phyloP scores from a whole-genome alignment of 2,888 invertebrate genomes.

The Allolobophora icterica region DNA sequence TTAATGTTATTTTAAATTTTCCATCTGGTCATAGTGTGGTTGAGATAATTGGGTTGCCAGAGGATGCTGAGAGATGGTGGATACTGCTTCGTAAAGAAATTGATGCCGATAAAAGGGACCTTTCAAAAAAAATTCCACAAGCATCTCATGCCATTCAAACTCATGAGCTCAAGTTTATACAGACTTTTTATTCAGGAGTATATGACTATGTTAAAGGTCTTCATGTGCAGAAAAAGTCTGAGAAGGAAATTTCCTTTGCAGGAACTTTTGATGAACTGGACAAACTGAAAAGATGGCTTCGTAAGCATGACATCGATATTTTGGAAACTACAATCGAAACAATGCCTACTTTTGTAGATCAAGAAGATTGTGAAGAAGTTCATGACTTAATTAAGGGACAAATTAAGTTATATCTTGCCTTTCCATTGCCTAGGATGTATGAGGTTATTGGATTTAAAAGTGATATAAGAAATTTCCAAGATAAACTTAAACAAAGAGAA shows the following conservation, averaged over 20 bases:
- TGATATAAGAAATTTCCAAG: background rate
- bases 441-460: background rate
- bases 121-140: background rate
- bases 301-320: background rate
- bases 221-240: background rate
- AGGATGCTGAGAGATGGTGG: background rate
- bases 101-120: background rate
- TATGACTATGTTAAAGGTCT: background rate
- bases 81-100: background rate
- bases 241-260: background rate
- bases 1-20: background rate
- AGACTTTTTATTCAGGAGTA: background rate
- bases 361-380: background rate
- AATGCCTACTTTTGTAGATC: slow-evolving; percentile 9
- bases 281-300: background rate
- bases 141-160: background rate
- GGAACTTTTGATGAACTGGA: slow-evolving; percentile 5
- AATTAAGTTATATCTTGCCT: background rate
- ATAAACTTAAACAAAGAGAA: background rate
- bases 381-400: background rate
- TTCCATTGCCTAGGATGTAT: background rate
- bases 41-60: background rate
- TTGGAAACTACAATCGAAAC: background rate
- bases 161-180: background rate
- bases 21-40: background rate